phyloP scores from a whole-genome alignment of 1,140 invertebrate species.

The Drosophila baimaii region DNA sequence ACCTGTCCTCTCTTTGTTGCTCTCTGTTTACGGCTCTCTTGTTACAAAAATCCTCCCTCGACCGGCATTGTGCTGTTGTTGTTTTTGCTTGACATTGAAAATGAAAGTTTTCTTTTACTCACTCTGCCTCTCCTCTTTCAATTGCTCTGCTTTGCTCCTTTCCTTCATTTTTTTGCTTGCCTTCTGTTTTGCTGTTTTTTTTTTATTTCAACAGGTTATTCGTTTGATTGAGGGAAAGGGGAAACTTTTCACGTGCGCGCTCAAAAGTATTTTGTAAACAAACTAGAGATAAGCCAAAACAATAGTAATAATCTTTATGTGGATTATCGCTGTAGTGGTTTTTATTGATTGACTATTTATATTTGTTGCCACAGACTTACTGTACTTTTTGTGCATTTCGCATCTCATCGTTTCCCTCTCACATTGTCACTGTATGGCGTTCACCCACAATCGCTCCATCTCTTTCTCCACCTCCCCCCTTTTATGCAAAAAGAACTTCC shows the following conservation, averaged over 20 bases:
- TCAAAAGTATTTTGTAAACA: not conserved
- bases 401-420: constrained; percentile 1
- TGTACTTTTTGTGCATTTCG: not conserved
- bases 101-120: constrained; percentile 58
- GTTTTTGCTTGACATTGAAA: constrained; percentile 69
- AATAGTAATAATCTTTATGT: not conserved
- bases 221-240: constrained; percentile 3
- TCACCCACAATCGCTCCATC: not conserved
- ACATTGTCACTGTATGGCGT: not conserved
- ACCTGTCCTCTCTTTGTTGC: not conserved
- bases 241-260: constrained; percentile 5
- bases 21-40: constrained; percentile 41
- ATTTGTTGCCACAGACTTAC: not conserved
- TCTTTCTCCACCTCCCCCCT: not conserved
- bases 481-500: constrained; percentile 15
- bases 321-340: not conserved
- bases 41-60: constrained; percentile 16
- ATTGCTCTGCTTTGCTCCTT: constrained; percentile 24
- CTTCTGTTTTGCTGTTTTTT: constrained; percentile 14
- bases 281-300: not conserved
- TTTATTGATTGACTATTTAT: constrained; percentile 1
- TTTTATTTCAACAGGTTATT: constrained; percentile 29
- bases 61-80: constrained; percentile 26
- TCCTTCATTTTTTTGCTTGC: constrained; percentile 18
- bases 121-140: constrained; percentile 32